Conservation (phyloP, 2,888 invertebrate genomes). For the Drosophila eohydei region DNA sequence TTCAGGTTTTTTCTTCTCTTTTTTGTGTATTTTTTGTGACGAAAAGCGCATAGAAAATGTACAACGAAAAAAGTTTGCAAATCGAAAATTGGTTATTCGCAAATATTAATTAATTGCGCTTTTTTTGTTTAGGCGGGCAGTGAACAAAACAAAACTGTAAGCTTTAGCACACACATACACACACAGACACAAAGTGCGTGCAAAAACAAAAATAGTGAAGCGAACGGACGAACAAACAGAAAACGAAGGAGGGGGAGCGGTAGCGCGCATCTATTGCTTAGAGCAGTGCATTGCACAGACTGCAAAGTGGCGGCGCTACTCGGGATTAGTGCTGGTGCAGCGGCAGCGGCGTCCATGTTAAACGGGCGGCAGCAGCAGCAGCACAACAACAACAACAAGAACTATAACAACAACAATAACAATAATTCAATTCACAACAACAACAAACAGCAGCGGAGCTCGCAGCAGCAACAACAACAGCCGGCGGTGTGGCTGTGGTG, state of each 20-base stretch:
- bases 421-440: conserved; percentile 25
- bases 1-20: conserved; percentile 62
- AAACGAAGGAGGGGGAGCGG: conserved; percentile 33
- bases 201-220: conserved; percentile 59
- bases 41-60: conserved; percentile 74
- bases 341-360: conserved; percentile 76
- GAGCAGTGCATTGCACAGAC: conserved; percentile 73
- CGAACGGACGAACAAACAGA: conserved; percentile 27
- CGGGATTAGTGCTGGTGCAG: conserved; percentile 77
- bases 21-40: conserved; percentile 78
- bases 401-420: conserved; percentile 31
- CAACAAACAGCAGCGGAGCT: conserved; percentile 34
- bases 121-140: conserved; percentile 35
- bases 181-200: conserved; percentile 63
- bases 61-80: conserved; percentile 48
- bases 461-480: conserved; percentile 55
- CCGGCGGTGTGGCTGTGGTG: conserved; percentile 75
- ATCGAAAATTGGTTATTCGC: conserved; percentile 31
- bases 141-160: conserved; percentile 26
- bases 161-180: conserved; percentile 19
- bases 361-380: conserved; percentile 69
- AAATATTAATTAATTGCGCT: conserved; percentile 6
- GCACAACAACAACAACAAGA: conserved; percentile 53
- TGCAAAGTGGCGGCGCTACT: conserved; percentile 81
- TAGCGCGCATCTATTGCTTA: conserved; percentile 63